Evolutionary conservation across 2,888 invertebrate species (phyloP).

Genomic region (Minunthozetes semirufus): DNA sequence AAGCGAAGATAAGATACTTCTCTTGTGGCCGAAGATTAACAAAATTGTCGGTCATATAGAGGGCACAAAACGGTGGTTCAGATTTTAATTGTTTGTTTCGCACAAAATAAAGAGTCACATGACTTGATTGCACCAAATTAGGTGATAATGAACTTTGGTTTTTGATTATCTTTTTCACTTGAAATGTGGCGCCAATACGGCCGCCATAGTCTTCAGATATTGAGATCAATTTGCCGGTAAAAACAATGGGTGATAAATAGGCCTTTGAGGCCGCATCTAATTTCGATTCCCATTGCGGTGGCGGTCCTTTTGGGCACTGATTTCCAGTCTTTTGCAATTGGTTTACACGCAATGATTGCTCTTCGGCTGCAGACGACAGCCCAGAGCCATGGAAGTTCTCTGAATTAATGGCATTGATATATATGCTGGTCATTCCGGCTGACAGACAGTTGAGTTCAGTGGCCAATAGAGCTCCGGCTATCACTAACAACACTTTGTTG

Average conservation of each 20-base stretch:
- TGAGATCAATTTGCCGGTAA: slow-evolving; percentile 38
- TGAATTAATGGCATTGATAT: background rate
- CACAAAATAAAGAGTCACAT: slow-evolving; percentile 37
- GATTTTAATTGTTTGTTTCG: background rate
- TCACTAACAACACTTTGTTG: slow-evolving; percentile 12
- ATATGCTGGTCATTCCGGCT: slow-evolving; percentile 18
- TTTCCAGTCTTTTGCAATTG: background rate
- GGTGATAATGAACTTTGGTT: slow-evolving; percentile 25
- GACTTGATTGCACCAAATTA: slow-evolving; percentile 16
- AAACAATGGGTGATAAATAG: slow-evolving; percentile 37
- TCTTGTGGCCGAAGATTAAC: slow-evolving; percentile 30
- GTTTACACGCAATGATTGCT: background rate
- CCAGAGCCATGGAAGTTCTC: background rate
- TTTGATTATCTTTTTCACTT: slow-evolving; percentile 35
- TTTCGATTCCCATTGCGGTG: slow-evolving; percentile 35
- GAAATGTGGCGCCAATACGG: slow-evolving; percentile 38
- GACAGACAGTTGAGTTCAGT: slow-evolving; percentile 1
- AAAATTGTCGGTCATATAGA: slow-evolving; percentile 26
- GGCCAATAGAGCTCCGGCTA: slow-evolving; percentile 24
- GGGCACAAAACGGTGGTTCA: slow-evolving; percentile 36
- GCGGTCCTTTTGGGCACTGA: slow-evolving; percentile 38
- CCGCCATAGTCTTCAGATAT: slow-evolving; percentile 39
- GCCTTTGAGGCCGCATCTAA: slow-evolving; percentile 39
- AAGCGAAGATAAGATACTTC: slow-evolving; percentile 37
- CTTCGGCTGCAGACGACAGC: background rate